phyloP scores from a whole-genome alignment of 2,888 invertebrate species.

The Torymus auratus region DNA sequence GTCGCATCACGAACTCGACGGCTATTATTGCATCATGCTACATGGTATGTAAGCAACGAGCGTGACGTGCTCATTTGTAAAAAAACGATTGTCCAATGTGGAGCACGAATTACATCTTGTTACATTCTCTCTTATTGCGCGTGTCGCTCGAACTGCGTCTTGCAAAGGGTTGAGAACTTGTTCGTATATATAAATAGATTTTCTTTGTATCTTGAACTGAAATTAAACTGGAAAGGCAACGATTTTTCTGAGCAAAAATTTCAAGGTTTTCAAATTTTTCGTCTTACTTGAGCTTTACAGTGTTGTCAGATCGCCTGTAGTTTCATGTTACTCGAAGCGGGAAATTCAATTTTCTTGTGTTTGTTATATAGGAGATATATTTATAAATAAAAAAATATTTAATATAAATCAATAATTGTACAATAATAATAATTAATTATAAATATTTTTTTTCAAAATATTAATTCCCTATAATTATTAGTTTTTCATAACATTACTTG shows the following conservation, averaged over 20 bases:
- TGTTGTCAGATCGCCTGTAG: constrained; percentile 37
- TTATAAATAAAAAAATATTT: constrained; percentile 42
- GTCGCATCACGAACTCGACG: constrained; percentile 34
- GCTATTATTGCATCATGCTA: constrained; percentile 48
- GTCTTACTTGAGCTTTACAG: constrained; percentile 22
- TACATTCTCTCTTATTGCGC: constrained; percentile 27
- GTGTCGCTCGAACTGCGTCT: neutral
- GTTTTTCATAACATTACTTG: too few species aligned
- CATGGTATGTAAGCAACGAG: constrained; percentile 23
- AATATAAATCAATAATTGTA: neutral
- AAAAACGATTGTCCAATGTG: constrained; percentile 42
- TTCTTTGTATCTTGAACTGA: neutral
- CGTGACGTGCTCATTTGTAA: constrained; percentile 32
- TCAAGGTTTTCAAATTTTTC: constrained; percentile 36
- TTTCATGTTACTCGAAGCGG: constrained; percentile 9
- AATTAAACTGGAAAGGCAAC: neutral
- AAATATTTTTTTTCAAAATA: too few species aligned
- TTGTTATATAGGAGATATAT: constrained; percentile 34
- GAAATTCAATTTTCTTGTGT: constrained; percentile 32
- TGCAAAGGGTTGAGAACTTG: neutral
- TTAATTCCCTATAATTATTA: too few species aligned
- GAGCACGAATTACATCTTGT: constrained; percentile 34
- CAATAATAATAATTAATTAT: too few species aligned
- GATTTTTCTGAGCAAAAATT: constrained; percentile 7
- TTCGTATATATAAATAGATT: neutral